Evolutionary conservation across 2,113 vertebrate genomes (phyloP).

Genomic region (Oncorhynchus mykiss): DNA sequence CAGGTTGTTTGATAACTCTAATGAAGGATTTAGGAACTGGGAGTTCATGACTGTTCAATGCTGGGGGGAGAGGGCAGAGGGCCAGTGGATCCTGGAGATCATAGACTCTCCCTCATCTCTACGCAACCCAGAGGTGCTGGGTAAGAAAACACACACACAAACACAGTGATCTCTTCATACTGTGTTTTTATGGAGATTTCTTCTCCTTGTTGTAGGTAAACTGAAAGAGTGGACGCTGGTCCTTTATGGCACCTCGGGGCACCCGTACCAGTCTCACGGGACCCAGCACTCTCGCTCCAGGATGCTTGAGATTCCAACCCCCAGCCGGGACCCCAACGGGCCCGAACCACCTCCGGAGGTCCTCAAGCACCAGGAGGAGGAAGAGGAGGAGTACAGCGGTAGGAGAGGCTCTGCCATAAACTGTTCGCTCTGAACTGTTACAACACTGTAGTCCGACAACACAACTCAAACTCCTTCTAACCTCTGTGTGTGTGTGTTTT

Average conservation of each 20-base stretch:
- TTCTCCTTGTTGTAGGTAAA: slow-evolving; percentile 74
- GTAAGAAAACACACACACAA: slow-evolving; percentile 64
- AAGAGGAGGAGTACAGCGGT: slow-evolving; percentile 86
- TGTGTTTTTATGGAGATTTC: too few species aligned
- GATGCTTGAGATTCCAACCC: slow-evolving; percentile 60
- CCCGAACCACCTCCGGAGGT: slow-evolving; percentile 54
- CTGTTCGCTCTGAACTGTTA: too few species aligned
- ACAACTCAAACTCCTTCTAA: too few species aligned
- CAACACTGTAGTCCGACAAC: too few species aligned
- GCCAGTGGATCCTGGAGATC: slow-evolving; percentile 89
- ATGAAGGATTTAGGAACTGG: slow-evolving; percentile 90
- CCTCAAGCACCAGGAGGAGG: slow-evolving; percentile 69
- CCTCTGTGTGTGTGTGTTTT: neutral
- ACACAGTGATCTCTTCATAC: neutral
- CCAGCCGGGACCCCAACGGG: slow-evolving; percentile 57
- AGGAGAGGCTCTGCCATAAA: slow-evolving; percentile 19
- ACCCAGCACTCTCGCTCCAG: slow-evolving; percentile 64
- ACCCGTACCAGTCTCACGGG: slow-evolving; percentile 70
- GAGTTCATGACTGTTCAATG: slow-evolving; percentile 95
- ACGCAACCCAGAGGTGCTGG: slow-evolving; percentile 81
- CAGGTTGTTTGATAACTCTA: slow-evolving; percentile 84
- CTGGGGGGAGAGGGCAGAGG: slow-evolving; percentile 87
- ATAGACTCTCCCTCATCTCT: slow-evolving; percentile 81
- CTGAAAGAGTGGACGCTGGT: slow-evolving; percentile 89
- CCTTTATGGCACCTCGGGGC: slow-evolving; percentile 82